A percentile compares a stretch with the other conserved stretches of the same genome.
These are phyloP conservation scores for Ormyrus rosae DNA, from an alignment of 2,888 invertebrate species.

Conservation along the genomic window DNA sequence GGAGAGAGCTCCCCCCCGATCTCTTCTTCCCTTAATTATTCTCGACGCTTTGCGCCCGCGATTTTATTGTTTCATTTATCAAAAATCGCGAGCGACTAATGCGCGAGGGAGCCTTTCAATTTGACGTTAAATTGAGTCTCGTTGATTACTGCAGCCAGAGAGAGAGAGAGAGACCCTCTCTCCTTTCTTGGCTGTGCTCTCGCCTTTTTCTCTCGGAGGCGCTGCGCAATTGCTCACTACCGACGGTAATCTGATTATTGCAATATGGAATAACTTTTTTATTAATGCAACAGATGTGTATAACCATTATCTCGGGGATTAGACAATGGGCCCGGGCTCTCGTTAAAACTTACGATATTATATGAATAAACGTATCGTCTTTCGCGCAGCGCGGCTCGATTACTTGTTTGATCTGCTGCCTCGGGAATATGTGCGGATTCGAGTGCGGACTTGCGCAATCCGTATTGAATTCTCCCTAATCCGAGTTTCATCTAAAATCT, in stretches of 20 bases:
- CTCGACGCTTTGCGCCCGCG: conserved; percentile 26
- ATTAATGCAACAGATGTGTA: conserved; percentile 22
- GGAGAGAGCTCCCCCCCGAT: background rate
- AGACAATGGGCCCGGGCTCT: conserved; percentile 7
- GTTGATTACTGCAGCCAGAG: no score
- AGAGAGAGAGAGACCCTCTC: no score
- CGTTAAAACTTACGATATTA: conserved; percentile 26
- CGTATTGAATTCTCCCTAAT: conserved; percentile 15
- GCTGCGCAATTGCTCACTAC: background rate
- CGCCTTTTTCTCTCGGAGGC: background rate
- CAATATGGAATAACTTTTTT: background rate
- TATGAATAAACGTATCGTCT: conserved; percentile 41
- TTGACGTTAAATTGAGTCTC: conserved; percentile 41
- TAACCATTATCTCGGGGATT: conserved; percentile 26
- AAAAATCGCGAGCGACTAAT: conserved; percentile 39
- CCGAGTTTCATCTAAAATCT: conserved; percentile 2
- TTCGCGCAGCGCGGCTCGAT: conserved; percentile 32
- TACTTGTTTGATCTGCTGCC: conserved; percentile 30
- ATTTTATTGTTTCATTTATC: conserved; percentile 58
- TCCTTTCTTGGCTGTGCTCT: no score
- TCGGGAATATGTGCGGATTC: conserved; percentile 14
- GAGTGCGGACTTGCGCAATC: conserved; percentile 38
- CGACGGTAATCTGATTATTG: no score
- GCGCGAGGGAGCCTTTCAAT: conserved; percentile 34
- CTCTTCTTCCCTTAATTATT: conserved; percentile 54